phyloP scores from a whole-genome alignment of 2,797 vertebrate genomes.

The Phataginus tetradactyla region DNA sequence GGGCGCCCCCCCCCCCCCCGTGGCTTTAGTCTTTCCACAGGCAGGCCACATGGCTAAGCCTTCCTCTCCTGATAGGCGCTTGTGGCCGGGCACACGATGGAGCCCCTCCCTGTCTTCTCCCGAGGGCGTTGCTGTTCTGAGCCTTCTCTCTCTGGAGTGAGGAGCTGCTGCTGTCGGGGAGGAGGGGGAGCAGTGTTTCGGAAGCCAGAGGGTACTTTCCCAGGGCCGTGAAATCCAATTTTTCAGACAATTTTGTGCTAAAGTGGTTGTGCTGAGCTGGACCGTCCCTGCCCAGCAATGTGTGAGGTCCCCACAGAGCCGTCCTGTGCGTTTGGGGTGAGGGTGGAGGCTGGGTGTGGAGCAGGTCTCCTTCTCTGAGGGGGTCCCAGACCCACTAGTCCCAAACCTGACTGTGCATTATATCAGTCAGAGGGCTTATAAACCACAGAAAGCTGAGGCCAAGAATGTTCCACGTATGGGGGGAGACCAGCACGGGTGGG shows the following conservation, averaged over 20 bases:
- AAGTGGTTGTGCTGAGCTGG: neutral
- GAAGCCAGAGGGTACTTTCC: neutral
- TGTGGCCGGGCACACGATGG: neutral
- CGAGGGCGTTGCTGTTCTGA: constrained; percentile 24
- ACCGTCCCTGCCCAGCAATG: too few species aligned
- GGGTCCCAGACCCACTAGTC: neutral
- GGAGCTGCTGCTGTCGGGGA: neutral
- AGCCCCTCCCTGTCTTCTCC: constrained; percentile 26
- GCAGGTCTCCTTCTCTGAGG: neutral
- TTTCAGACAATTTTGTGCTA: neutral
- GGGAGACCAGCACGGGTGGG: neutral
- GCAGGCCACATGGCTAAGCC: neutral
- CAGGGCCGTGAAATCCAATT: neutral
- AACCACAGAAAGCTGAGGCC: neutral
- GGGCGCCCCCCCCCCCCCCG: too few species aligned
- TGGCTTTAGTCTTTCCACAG: neutral
- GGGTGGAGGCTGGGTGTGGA: neutral
- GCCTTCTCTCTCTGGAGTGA: constrained; percentile 20
- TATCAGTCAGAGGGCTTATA: neutral
- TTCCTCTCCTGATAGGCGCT: constrained; percentile 1
- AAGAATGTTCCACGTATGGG: too few species aligned
- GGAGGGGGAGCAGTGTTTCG: neutral
- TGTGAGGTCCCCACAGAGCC: rapidly evolving
- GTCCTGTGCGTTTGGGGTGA: rapidly evolving
- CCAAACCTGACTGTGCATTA: neutral